phyloP scores from a whole-genome alignment of 2,888 invertebrate genomes.

The Harpalus rubripes region DNA sequence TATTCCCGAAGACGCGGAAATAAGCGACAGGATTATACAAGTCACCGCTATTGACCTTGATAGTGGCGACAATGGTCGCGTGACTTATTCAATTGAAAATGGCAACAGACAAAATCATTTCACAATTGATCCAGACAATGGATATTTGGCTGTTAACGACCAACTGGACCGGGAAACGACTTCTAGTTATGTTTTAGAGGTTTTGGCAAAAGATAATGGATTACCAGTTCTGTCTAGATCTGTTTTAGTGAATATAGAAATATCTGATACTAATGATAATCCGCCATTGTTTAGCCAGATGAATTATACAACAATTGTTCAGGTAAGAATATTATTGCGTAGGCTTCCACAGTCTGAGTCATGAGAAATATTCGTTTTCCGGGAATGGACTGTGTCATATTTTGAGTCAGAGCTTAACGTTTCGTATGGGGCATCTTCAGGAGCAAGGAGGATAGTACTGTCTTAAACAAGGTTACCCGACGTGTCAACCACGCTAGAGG shows the following conservation, averaged over 20 bases:
- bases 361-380: no score
- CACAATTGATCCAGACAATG: conserved; percentile 86
- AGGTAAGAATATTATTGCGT: conserved; percentile 73
- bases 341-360: no score
- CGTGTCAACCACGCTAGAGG: no score
- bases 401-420: no score
- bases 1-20: conserved; percentile 88
- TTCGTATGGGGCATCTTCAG: no score
- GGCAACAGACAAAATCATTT: conserved; percentile 90
- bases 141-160: conserved; percentile 87
- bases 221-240: conserved; percentile 86
- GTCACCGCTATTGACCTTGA: conserved; percentile 91
- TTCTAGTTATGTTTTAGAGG: conserved; percentile 87
- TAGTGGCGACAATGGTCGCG: conserved; percentile 88
- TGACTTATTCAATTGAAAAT: conserved; percentile 87
- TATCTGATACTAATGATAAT: conserved; percentile 95
- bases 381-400: no score
- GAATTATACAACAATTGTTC: conserved; percentile 90
- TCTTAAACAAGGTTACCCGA: no score
- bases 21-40: conserved; percentile 87
- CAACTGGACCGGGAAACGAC: conserved; percentile 91
- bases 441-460: no score
- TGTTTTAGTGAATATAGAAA: conserved; percentile 87
- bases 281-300: conserved; percentile 89
- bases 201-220: conserved; percentile 91